These are phyloP conservation scores for Semnornis frantzii DNA, from an alignment of 2,113 vertebrate genomes.

Conservation along the genomic window DNA sequence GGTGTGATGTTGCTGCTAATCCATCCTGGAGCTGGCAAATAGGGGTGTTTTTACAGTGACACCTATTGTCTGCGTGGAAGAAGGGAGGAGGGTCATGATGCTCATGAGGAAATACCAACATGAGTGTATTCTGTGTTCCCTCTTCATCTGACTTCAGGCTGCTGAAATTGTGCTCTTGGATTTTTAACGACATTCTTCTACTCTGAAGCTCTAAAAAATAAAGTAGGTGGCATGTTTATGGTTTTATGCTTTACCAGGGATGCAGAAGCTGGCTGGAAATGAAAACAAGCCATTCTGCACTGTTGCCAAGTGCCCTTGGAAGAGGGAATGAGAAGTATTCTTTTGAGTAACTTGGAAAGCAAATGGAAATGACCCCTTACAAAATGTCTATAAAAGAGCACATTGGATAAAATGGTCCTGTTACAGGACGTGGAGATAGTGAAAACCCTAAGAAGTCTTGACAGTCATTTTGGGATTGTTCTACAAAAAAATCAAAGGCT, in stretches of 20 bases:
- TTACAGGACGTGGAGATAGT: background rate
- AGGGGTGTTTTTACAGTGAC: background rate
- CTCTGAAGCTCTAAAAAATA: background rate
- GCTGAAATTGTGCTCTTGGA: accelerated
- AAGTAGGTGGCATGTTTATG: background rate
- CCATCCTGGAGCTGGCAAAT: background rate
- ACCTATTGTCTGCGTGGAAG: background rate
- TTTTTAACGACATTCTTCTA: background rate
- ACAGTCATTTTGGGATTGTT: slow-evolving; percentile 38
- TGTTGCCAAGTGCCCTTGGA: background rate
- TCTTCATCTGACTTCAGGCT: background rate
- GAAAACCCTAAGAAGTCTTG: slow-evolving; percentile 2
- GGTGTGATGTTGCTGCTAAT: background rate
- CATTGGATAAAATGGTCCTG: slow-evolving; percentile 21
- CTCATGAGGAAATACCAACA: background rate
- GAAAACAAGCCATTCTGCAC: background rate
- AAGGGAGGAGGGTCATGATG: background rate
- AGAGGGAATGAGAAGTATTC: background rate
- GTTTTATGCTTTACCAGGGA: background rate
- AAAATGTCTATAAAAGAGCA: background rate
- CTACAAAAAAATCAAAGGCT: slow-evolving; percentile 46
- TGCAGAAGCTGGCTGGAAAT: background rate
- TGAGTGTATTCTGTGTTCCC: background rate
- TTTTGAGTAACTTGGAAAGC: background rate
- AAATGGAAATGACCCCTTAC: slow-evolving; percentile 1